Percentiles rank a stretch among this genome's conserved stretches.
These are phyloP conservation scores for Crocodylus rhombifer DNA, from an alignment of 2,797 vertebrate species.

Conservation along the genomic window DNA sequence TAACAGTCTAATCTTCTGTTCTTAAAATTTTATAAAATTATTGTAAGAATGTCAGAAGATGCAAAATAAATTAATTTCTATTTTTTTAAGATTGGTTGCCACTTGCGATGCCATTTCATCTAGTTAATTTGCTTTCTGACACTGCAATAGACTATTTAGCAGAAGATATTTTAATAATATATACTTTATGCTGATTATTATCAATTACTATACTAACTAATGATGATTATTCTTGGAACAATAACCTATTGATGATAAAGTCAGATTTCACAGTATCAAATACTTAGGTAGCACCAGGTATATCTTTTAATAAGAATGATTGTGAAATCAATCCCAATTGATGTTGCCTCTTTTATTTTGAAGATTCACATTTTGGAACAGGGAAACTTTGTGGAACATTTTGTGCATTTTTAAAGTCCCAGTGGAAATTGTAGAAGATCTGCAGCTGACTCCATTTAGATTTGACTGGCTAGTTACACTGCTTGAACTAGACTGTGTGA, in stretches of 20 bases:
- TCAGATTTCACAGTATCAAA: not conserved
- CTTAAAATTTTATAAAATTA: not conserved
- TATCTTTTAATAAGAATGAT: not conserved
- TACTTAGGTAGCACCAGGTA: not conserved
- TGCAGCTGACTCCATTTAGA: not conserved
- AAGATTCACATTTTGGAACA: not conserved
- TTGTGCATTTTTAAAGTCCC: not conserved
- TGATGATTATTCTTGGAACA: not conserved
- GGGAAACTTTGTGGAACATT: not conserved
- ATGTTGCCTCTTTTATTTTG: not conserved
- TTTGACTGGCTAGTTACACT: not conserved
- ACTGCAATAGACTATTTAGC: conserved; percentile 20
- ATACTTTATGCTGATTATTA: conserved; percentile 6
- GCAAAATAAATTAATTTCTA: accelerated
- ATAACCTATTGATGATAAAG: conserved; percentile 19
- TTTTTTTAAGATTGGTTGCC: not conserved
- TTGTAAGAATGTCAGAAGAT: not conserved
- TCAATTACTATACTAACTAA: not conserved
- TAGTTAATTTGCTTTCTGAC: conserved; percentile 15
- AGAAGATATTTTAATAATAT: conserved; percentile 13
- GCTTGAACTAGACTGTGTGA: not conserved
- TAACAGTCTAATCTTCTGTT: not conserved
- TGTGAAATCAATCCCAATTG: not conserved
- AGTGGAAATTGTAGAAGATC: not conserved
- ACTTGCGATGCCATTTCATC: not conserved